Conservation (phyloP, 92 coral and sea anemone genomes). For the Palythoa grandis region DNA sequence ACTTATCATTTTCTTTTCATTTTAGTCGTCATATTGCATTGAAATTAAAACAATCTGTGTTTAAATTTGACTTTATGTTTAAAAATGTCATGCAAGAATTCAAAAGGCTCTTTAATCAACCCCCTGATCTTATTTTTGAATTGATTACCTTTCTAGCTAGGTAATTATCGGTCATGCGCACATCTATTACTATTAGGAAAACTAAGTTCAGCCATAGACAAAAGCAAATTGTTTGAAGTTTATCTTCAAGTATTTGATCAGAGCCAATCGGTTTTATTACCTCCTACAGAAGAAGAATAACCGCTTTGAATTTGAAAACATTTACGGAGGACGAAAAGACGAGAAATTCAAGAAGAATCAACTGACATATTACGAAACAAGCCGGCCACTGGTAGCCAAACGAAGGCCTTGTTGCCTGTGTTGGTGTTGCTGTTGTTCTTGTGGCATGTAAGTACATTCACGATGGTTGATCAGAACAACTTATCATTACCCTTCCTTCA, state of each 20-base stretch:
- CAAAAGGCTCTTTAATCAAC: not conserved
- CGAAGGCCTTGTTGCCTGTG: slow-evolving; percentile 78
- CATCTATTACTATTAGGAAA: slow-evolving; percentile 1
- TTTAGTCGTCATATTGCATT: not conserved
- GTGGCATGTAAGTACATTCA: slow-evolving; percentile 48
- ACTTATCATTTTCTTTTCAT: too few species aligned
- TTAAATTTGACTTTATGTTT: not conserved
- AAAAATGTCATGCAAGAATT: not conserved
- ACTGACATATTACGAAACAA: slow-evolving; percentile 42
- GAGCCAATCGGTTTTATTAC: slow-evolving; percentile 8
- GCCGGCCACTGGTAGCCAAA: slow-evolving; percentile 56
- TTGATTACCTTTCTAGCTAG: slow-evolving; percentile 6
- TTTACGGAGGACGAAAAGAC: slow-evolving; percentile 40
- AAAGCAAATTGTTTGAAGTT: slow-evolving; percentile 18
- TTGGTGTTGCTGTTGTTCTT: slow-evolving; percentile 85
- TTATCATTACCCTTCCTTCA: not conserved
- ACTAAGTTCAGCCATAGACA: slow-evolving; percentile 21
- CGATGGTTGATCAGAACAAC: not conserved
- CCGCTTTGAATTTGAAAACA: slow-evolving; percentile 42
- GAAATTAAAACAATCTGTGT: not conserved
- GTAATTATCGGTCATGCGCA: slow-evolving; percentile 36
- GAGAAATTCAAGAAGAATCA: slow-evolving; percentile 33
- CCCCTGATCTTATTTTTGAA: not conserved
- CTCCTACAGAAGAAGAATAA: slow-evolving; percentile 38
- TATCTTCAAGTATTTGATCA: slow-evolving; percentile 2